These are phyloP conservation scores for Sacculina carcini DNA, from an alignment of 2,888 invertebrate species.

Conservation along the genomic window DNA sequence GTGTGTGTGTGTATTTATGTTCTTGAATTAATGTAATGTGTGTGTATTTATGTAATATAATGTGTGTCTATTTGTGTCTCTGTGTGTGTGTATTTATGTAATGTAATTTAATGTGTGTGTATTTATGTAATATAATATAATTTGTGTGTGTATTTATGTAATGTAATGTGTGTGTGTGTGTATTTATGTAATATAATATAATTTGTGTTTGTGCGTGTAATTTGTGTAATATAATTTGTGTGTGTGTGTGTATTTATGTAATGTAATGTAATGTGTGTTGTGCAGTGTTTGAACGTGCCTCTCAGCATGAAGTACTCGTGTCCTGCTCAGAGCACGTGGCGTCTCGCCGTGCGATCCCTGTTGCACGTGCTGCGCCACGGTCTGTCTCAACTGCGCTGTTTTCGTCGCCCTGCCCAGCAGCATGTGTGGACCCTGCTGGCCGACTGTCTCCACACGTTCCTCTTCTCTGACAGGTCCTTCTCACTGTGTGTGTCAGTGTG, in stretches of 20 bases:
- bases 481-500: neutral
- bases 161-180: too few relatives aligned
- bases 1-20: neutral
- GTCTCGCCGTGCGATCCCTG: slow-evolving; percentile 46
- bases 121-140: too few relatives aligned
- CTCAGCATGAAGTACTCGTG: slow-evolving; percentile 53
- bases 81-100: too few relatives aligned
- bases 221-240: too few relatives aligned
- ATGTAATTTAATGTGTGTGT: too few relatives aligned
- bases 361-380: slow-evolving; percentile 53
- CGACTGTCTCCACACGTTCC: slow-evolving; percentile 59
- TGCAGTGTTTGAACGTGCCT: slow-evolving; percentile 31
- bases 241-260: too few relatives aligned
- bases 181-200: too few relatives aligned
- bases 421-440: slow-evolving; percentile 68
- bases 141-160: too few relatives aligned
- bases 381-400: slow-evolving; percentile 60
- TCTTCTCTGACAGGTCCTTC: slow-evolving; percentile 52
- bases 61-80: too few relatives aligned
- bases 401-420: slow-evolving; percentile 35
- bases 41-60: too few relatives aligned
- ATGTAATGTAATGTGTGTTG: neutral
- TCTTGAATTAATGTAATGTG: neutral
- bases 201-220: too few relatives aligned
- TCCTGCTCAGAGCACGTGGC: slow-evolving; percentile 53